Evolutionary conservation across 2,888 invertebrate species (phyloP).

Genomic region (Eueremaeus valkanovi): DNA sequence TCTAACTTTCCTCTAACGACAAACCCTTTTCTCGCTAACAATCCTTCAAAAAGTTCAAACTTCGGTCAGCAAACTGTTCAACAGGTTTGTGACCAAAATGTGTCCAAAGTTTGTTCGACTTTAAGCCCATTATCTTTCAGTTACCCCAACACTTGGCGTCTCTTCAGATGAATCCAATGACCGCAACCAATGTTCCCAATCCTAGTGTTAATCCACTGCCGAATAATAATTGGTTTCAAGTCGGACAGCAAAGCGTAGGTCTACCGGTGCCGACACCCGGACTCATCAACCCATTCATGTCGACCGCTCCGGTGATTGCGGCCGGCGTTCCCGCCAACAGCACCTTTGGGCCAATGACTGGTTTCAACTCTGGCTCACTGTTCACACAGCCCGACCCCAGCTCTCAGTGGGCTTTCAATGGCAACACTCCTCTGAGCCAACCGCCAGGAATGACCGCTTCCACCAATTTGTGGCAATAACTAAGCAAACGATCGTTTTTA

Average conservation of each 20-base stretch:
- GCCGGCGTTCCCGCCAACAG: background rate
- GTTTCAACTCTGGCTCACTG: background rate
- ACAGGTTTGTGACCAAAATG: slow-evolving; percentile 28
- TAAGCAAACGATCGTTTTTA: no score
- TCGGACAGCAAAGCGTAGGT: background rate
- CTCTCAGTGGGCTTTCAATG: slow-evolving; percentile 16
- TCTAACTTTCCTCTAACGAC: slow-evolving; percentile 40
- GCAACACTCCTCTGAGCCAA: background rate
- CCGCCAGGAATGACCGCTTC: slow-evolving; percentile 19
- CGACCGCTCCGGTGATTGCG: background rate
- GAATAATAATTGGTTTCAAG: slow-evolving; percentile 7
- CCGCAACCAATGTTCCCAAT: slow-evolving; percentile 1
- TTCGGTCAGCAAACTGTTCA: slow-evolving; percentile 33
- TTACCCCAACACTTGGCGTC: slow-evolving; percentile 34
- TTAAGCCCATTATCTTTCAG: background rate
- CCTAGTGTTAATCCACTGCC: slow-evolving; percentile 4
- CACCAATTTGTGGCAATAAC: slow-evolving; percentile 27
- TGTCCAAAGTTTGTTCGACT: background rate
- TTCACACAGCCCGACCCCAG: background rate
- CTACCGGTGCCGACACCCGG: background rate
- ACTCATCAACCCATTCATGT: slow-evolving; percentile 7
- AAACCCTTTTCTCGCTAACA: slow-evolving; percentile 42
- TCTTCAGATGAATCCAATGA: slow-evolving; percentile 32
- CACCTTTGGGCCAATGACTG: background rate
- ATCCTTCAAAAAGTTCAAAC: slow-evolving; percentile 33